Evolutionary conservation across 30 jellyfish, hydroid and myxozoan genomes (phyloP).

Genomic region (Aurelia aurita complex sp. Pacific): DNA sequence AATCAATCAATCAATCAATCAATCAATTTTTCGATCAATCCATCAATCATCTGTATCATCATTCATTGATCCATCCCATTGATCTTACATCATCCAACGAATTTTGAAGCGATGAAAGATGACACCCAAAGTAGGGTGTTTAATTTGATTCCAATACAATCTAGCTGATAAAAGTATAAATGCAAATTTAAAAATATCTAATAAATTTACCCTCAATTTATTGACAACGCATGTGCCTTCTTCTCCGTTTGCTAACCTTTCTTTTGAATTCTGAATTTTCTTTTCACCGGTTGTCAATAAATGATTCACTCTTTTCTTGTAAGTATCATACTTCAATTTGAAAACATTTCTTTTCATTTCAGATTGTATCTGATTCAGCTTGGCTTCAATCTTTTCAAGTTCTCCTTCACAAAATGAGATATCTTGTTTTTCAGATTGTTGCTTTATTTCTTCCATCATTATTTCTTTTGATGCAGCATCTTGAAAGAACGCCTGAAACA

Average conservation of each 20-base stretch:
- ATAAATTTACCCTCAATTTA: conserved; percentile 67
- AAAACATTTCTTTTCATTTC: conserved; percentile 26
- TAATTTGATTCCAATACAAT: too few relatives aligned
- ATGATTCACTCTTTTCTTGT: conserved; percentile 45
- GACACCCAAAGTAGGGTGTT: too few relatives aligned
- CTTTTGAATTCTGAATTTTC: conserved; percentile 37
- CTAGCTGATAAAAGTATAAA: too few relatives aligned
- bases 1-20: too few relatives aligned
- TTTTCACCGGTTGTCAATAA: conserved; percentile 59
- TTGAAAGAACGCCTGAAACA: conserved; percentile 62
- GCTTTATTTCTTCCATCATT: conserved; percentile 11
- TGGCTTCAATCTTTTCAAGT: conserved; percentile 16
- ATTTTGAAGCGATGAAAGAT: too few relatives aligned
- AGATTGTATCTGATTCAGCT: conserved; percentile 1
- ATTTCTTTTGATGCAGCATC: conserved; percentile 20
- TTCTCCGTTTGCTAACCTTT: conserved; percentile 31
- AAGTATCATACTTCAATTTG: conserved; percentile 47
- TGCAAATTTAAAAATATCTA: neutral
- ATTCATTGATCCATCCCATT: too few relatives aligned
- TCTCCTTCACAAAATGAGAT: conserved; percentile 2
- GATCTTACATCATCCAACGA: too few relatives aligned
- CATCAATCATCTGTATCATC: too few relatives aligned
- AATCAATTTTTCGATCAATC: too few relatives aligned
- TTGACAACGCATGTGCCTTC: conserved; percentile 14
- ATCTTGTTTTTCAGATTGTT: neutral